Evolutionary conservation across 2,888 invertebrate species (phyloP).

Genomic region (Heliconius erato): DNA sequence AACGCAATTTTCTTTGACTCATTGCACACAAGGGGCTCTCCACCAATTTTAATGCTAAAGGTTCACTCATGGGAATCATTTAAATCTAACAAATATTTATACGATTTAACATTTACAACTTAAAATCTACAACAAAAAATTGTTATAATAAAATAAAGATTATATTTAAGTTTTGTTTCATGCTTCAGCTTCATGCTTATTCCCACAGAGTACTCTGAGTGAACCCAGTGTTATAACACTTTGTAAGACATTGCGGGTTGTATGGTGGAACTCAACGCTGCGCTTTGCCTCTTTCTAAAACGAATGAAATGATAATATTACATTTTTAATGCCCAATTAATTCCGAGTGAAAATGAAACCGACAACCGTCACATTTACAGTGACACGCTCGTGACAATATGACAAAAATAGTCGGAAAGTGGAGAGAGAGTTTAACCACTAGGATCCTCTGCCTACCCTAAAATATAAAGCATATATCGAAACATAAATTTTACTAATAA

Average conservation of each 20-base stretch:
- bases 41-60: slow-evolving; percentile 7
- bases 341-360: neutral
- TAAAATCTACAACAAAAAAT: too few relatives aligned
- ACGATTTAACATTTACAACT: neutral
- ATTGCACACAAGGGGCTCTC: slow-evolving; percentile 17
- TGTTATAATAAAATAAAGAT: too few relatives aligned
- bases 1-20: slow-evolving; percentile 21
- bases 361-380: neutral
- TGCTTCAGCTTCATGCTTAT: too few relatives aligned
- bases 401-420: too few relatives aligned
- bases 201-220: too few relatives aligned
- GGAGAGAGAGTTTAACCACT: too few relatives aligned
- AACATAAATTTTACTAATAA: neutral
- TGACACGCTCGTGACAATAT: neutral
- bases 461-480: too few relatives aligned
- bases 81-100: neutral
- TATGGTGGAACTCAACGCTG: neutral
- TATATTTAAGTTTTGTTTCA: too few relatives aligned
- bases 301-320: neutral
- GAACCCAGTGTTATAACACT: neutral
- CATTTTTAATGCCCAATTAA: neutral
- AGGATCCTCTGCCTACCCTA: too few relatives aligned
- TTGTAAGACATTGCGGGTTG: neutral
- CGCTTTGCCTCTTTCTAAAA: neutral
- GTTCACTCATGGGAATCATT: neutral